Conservation (phyloP, 2,113 vertebrate genomes). For the Monopterus albus region DNA sequence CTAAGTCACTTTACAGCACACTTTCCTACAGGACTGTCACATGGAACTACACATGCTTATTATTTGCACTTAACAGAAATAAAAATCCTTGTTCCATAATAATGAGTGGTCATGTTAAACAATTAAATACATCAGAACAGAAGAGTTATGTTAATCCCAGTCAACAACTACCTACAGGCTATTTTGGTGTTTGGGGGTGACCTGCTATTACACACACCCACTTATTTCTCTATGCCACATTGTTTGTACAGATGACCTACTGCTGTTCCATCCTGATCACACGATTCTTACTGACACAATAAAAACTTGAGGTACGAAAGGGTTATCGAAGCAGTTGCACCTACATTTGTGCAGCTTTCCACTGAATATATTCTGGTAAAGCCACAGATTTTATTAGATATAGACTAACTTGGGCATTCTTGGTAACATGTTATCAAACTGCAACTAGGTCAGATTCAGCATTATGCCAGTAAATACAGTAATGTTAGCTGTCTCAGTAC, state of each 20-base stretch:
- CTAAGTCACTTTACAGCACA: no score
- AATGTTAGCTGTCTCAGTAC: not conserved
- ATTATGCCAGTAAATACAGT: not conserved
- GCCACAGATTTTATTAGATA: no score
- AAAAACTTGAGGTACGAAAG: not conserved
- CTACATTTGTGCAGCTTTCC: not conserved
- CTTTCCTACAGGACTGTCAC: no score
- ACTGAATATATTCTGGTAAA: not conserved
- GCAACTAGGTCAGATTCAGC: not conserved
- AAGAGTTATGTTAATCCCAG: not conserved
- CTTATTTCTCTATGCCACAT: not conserved
- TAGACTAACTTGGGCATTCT: not conserved
- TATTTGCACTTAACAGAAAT: not conserved
- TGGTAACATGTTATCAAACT: no score
- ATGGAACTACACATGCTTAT: no score
- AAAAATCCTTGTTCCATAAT: not conserved
- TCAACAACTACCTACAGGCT: not conserved
- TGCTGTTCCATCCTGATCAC: not conserved
- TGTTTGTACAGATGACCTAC: not conserved
- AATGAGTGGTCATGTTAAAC: not conserved
- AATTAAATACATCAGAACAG: not conserved
- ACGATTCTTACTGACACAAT: not conserved
- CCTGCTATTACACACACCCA: not conserved
- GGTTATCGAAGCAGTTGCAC: not conserved
- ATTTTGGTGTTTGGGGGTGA: not conserved